phyloP scores from a whole-genome alignment of 2,797 vertebrate species.

The Momotus momota region DNA sequence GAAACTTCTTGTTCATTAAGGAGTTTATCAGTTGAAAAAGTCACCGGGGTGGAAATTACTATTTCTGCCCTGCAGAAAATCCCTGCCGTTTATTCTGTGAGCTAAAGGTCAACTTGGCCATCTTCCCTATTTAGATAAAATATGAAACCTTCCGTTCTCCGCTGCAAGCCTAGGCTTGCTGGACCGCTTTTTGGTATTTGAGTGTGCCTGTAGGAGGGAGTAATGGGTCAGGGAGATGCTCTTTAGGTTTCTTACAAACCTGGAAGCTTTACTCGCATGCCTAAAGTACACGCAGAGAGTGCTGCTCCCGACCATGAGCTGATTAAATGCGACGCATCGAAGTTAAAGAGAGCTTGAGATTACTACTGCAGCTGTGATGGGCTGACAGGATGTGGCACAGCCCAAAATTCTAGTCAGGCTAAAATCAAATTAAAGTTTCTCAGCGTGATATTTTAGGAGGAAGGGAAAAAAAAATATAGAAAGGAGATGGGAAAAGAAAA shows the following conservation, averaged over 20 bases:
- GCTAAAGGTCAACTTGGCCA: neutral
- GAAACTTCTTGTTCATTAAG: neutral
- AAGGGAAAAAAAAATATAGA: neutral
- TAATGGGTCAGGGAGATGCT: neutral
- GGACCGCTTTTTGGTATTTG: neutral
- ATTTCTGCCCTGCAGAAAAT: neutral
- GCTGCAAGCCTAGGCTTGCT: neutral
- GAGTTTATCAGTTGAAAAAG: neutral
- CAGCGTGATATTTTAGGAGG: conserved; percentile 48
- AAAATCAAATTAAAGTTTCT: conserved; percentile 68
- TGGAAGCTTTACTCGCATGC: neutral
- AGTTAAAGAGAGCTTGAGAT: neutral
- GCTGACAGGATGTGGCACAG: neutral
- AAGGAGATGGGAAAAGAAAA: neutral
- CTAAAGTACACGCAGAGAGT: rapidly evolving
- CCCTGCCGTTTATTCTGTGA: neutral
- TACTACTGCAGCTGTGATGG: neutral
- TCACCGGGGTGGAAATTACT: neutral
- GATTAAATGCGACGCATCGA: neutral
- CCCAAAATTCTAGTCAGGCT: conserved; percentile 20
- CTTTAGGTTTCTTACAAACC: neutral
- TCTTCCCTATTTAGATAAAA: neutral
- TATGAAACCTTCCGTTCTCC: neutral
- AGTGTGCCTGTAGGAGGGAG: neutral
- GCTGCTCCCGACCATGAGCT: neutral